Percentiles rank a stretch among this genome's conserved stretches.
These are phyloP conservation scores for Tringa solitaria DNA, from an alignment of 2,113 vertebrate genomes.

Conservation along the genomic window DNA sequence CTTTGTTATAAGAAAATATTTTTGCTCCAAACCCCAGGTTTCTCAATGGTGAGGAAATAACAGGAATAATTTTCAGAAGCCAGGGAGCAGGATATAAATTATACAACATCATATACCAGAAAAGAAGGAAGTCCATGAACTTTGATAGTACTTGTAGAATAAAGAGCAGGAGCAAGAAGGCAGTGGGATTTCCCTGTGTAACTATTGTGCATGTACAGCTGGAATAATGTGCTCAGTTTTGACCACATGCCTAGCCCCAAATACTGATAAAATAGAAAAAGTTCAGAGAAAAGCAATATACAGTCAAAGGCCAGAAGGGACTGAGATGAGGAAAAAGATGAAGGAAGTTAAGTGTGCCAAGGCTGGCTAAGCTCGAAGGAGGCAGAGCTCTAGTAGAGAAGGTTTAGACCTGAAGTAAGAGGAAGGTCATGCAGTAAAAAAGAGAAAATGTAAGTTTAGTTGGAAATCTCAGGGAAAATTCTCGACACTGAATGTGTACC, in stretches of 20 bases:
- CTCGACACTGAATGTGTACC: neutral
- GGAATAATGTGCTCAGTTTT: neutral
- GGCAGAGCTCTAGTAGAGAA: neutral
- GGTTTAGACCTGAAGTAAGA: neutral
- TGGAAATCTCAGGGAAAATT: neutral
- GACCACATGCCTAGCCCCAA: neutral
- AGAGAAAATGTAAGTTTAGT: neutral
- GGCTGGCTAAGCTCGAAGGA: neutral
- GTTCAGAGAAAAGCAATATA: neutral
- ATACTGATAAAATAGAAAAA: constrained; percentile 10
- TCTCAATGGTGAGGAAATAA: neutral
- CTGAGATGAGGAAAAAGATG: neutral
- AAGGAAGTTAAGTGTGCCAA: neutral
- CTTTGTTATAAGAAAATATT: neutral
- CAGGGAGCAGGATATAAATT: neutral
- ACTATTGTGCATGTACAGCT: neutral
- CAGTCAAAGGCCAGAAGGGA: neutral
- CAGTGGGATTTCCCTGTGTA: neutral
- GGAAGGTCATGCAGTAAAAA: neutral
- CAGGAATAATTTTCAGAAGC: neutral
- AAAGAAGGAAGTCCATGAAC: neutral
- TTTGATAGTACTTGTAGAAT: neutral
- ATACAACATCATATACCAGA: neutral
- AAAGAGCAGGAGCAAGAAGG: neutral
- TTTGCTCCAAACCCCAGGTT: neutral